Base-by-base conservation (phyloP, 2,888 invertebrate genomes). In the Oligia latruncula region DNA sequence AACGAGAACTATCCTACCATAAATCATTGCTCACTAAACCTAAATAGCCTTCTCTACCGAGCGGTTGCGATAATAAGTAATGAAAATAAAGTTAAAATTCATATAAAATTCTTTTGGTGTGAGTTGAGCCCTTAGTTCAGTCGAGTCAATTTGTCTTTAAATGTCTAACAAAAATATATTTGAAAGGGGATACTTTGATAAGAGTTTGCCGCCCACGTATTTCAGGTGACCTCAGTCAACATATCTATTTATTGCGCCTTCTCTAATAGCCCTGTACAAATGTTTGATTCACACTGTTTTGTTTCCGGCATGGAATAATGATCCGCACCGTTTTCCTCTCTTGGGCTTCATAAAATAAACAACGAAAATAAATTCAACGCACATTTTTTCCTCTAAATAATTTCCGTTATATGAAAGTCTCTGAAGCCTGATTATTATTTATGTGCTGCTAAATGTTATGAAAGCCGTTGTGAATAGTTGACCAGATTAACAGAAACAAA, bases 261-360 rank as follows among this genome's bases (percentile, higher is more conserved):
- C 35, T 68, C 20, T 46, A 46, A 62, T 43, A 62, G 15, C 49
- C 20, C 35, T 23, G 13, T 1, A 43, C 15, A 81, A 81, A 79
- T 79, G n/a, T 79, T 81, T 79, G 81, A 40, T 64, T 64, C 46
- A 72, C 43, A 20, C 43, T 64, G 52, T 81, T 64, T 55, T 64
- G n/a, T 35, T 72, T 46, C n/a, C 35, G 73, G 3, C 2, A n/a
- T 40, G 5, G 60, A 67, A 71, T 80, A 40, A 68, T 60, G 46
- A 71, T 52, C 71, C 20, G 2, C 1, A 17, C 9, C 29, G 6
- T 29, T 52, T 58, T 40, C 29, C 13, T 64, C 60, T 23, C 9
- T 80, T 40, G 20, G 13, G 23, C 29, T 71, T 80, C 11, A 15
- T 43, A 13, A 77, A 78, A 78, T 46, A 66, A 65, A 77, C 23